phyloP scores from a whole-genome alignment of 2,113 vertebrate genomes.

The Zosterops hypoxanthus region DNA sequence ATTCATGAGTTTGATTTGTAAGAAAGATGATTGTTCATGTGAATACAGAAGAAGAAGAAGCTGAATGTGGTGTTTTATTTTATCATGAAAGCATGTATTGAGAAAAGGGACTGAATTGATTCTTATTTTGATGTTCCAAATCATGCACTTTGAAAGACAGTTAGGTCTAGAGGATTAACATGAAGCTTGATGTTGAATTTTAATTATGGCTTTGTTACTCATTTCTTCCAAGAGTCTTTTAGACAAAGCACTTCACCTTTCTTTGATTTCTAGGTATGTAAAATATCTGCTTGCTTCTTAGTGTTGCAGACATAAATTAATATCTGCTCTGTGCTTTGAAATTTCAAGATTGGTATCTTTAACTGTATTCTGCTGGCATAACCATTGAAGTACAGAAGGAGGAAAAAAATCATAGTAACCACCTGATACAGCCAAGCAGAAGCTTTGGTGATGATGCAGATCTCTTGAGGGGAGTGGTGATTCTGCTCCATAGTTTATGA shows the following conservation, averaged over 20 bases:
- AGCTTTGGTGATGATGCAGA: background rate
- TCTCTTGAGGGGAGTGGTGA: background rate
- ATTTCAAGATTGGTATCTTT: background rate
- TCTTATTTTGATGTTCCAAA: constrained; percentile 42
- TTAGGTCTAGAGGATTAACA: constrained; percentile 47
- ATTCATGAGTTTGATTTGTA: background rate
- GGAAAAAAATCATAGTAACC: background rate
- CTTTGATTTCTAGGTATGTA: constrained; percentile 42
- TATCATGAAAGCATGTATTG: background rate
- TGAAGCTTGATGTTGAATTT: constrained; percentile 58
- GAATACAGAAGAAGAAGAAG: background rate
- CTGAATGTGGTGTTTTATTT: background rate
- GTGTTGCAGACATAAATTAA: constrained; percentile 26
- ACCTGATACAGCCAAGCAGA: background rate
- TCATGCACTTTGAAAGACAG: constrained; percentile 22
- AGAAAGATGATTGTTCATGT: background rate
- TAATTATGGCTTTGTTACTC: constrained; percentile 53
- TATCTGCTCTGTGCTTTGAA: constrained; percentile 35
- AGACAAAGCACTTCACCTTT: constrained; percentile 64
- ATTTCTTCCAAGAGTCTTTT: constrained; percentile 17
- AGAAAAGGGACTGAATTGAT: background rate
- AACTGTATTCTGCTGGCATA: background rate
- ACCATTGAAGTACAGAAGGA: background rate
- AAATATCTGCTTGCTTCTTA: constrained; percentile 35
- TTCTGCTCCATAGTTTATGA: background rate